Base-by-base conservation (phyloP, 2,113 vertebrate genomes). In the Heloderma charlesbogerti region DNA sequence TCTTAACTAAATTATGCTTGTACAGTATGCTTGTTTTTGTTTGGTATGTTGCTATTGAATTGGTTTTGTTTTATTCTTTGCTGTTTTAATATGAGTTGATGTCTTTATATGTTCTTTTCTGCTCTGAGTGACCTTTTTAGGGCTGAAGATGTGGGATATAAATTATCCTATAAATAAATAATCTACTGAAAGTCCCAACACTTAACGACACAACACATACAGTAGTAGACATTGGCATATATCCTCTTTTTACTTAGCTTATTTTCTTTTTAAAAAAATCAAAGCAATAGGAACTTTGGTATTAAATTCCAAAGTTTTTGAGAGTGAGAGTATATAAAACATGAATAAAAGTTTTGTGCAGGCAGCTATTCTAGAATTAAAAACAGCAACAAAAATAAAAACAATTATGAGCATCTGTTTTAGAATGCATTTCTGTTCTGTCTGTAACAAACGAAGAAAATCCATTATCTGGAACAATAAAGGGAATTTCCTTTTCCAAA, bases 391-490 rank as follows among this genome's bases (percentile, higher is more conserved):
- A 94, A 93, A 78, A 92, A 90, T 40, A 37, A 57, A 91, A 87
- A 89, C 91, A 89, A 90, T 92, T 57, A 88, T 72, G 84, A 75
- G 89, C 91, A 82, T 93, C 92, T 91, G 90, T 43, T 89, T 93
- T 92, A 86, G 86, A 95, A 91, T 92, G 92, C 89, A 67, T 95
- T 93, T 95, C 94, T 95, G 94, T 96, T 96, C 94, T 96, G 93
- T 90, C 93, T 89, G 92, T 91, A 91, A 93, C 92, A 91, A 88
- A 93, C 4, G 27, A 92, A 77, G 13, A 91, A 94, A 94, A 89
- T 74, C 84, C 93, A 93, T 96, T 96, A 96, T 95, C 93, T 92
- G 90, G 91, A 91, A 93, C 85, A 94, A 89, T 89, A 91, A 85
- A 93, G 77, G 88, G 95, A 92, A 93, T 95, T 93, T 87, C 90